Evolutionary conservation across 2,888 invertebrate genomes (phyloP), one percentile per base, ranked within the genome.

Genomic region (Lumbricus terrestris): DNA sequence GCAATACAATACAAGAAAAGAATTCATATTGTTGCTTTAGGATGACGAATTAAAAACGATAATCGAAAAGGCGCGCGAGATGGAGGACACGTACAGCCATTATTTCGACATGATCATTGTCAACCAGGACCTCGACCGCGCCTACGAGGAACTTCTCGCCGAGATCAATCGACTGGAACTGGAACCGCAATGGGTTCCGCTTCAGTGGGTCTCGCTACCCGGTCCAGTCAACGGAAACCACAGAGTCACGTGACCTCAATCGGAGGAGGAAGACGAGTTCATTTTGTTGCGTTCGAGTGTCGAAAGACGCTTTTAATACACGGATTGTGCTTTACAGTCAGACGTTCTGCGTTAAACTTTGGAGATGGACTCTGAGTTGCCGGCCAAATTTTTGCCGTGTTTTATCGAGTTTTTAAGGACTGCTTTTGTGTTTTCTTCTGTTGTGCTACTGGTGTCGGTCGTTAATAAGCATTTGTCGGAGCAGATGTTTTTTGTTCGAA

Each of bases 41-140:
- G 99, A 99, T 95, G 98, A 98, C 94, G 98, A 99, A 95, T 95
- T 99, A 92, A 98, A 98, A 95, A 98, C 98, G 93, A 99, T 98
- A 93, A 99, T 99, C 93, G 98, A 99, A 94, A 98, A 98, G 92
- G 98, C 98, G 5, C 96, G 99, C 92, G 98, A 98, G 94, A 99
- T 99, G 97, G 99, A 99, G 95, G 97, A 98, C 92, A 97, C 97
- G 94, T 95, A 98, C 96, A 99, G 99, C 90, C 99, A 99, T 95
- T 96, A 97, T 94, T 99, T 99, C 96, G 99, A 99, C 95, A 97
- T 98, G 97, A 97, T 99, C 94, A 97, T 99, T 94, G 97, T 99
- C 93, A 99, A 99, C 95, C 98, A 97, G 94, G 99, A 99, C 95
- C 97, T 98, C 89, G 98, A 98, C 95, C 96, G 98, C 93, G 98